These are phyloP conservation scores for Rhinogobius similis DNA, from an alignment of 2,113 vertebrate genomes.

Conservation along the genomic window DNA sequence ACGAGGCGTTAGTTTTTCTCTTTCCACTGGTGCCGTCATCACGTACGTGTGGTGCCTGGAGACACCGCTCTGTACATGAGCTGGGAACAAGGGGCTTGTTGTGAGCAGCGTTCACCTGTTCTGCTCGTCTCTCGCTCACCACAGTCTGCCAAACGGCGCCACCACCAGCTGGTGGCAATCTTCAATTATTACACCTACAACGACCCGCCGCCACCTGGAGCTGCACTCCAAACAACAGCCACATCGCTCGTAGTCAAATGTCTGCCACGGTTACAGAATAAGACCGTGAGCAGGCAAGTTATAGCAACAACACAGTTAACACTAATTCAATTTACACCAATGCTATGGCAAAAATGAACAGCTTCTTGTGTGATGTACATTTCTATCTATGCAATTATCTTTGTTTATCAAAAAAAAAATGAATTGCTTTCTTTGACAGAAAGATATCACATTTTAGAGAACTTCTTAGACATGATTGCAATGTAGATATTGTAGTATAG, in stretches of 20 bases:
- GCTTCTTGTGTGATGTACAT: not conserved
- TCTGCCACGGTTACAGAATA: slow-evolving; percentile 1
- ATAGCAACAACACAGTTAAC: slow-evolving; percentile 5
- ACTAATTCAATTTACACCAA: slow-evolving; percentile 25
- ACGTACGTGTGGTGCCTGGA: slow-evolving; percentile 35
- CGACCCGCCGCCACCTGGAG: slow-evolving; percentile 33
- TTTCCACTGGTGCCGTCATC: too few species aligned
- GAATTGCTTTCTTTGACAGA: not conserved
- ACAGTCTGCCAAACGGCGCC: slow-evolving; percentile 60
- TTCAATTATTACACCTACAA: slow-evolving; percentile 71
- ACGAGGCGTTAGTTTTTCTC: slow-evolving; percentile 37
- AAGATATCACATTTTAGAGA: not conserved
- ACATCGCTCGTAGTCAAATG: slow-evolving; percentile 10
- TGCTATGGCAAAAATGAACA: slow-evolving; percentile 12
- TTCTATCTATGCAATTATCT: not conserved
- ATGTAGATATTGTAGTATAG: too few species aligned
- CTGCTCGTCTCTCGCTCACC: slow-evolving; percentile 37
- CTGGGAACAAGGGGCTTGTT: slow-evolving; percentile 61
- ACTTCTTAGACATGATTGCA: not conserved
- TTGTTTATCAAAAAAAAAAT: not conserved
- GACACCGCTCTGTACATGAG: slow-evolving; percentile 54
- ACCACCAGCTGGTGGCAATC: slow-evolving; percentile 67
- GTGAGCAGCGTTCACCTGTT: slow-evolving; percentile 63
- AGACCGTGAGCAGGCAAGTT: not conserved
- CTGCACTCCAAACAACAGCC: slow-evolving; percentile 21